Conservation (phyloP, 2,888 invertebrate species). For the Salpingus planirostris region DNA sequence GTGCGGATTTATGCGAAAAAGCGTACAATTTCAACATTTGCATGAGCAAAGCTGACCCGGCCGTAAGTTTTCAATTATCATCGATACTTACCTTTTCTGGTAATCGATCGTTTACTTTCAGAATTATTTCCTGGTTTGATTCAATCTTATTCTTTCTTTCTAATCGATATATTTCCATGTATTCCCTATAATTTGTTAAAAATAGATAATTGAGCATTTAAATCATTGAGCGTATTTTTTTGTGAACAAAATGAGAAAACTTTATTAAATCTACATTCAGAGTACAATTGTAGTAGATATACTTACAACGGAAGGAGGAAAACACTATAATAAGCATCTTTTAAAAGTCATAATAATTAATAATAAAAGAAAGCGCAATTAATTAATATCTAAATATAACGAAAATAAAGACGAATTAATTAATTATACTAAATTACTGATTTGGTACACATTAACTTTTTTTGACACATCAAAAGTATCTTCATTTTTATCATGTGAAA, state of each 20-base stretch:
- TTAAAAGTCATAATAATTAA: slow-evolving; percentile 7
- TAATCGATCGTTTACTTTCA: slow-evolving; percentile 14
- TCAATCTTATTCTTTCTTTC: background rate
- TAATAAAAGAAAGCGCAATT: slow-evolving; percentile 20
- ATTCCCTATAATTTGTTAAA: background rate
- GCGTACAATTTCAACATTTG: slow-evolving; percentile 31
- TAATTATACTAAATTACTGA: slow-evolving; percentile 18
- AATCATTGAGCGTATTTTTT: too few relatives aligned
- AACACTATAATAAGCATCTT: slow-evolving; percentile 17
- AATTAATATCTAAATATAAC: slow-evolving; percentile 13
- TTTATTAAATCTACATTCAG: slow-evolving; percentile 27
- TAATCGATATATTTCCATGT: background rate
- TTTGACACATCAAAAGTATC: too few relatives aligned
- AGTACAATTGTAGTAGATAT: slow-evolving; percentile 23
- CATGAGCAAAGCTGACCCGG: slow-evolving; percentile 26
- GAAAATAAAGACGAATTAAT: slow-evolving; percentile 16
- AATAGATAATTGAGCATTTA: slow-evolving; percentile 1
- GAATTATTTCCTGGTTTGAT: slow-evolving; percentile 25
- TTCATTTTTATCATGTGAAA: too few relatives aligned
- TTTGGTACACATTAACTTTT: slow-evolving; percentile 19
- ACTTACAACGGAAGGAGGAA: slow-evolving; percentile 4
- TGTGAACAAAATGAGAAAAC: slow-evolving; percentile 27
- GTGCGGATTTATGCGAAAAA: slow-evolving; percentile 28
- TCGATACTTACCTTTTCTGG: too few relatives aligned
- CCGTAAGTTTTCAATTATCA: slow-evolving; percentile 18